phyloP scores from a whole-genome alignment of 2,888 invertebrate genomes.

The Miltochrista miniata region DNA sequence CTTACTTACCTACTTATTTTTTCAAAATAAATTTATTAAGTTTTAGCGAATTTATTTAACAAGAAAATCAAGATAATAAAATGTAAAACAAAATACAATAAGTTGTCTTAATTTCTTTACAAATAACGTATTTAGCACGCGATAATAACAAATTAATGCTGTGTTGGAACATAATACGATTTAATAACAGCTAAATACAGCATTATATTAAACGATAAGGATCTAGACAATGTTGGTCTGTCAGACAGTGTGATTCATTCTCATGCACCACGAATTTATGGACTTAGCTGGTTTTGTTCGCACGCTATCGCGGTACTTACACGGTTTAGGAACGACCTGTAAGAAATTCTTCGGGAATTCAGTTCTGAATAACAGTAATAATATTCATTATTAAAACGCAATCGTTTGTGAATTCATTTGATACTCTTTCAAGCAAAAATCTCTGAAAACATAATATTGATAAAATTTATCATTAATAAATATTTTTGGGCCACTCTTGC shows the following conservation, averaged over 20 bases:
- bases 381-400: no score
- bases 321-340: background rate
- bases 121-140: background rate
- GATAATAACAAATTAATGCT: background rate
- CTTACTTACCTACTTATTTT: no score
- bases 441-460: no score
- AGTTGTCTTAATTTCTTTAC: background rate
- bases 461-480: no score
- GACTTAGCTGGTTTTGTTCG: slow-evolving; percentile 3
- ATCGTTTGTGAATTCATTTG: background rate
- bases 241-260: slow-evolving; percentile 28
- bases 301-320: slow-evolving; percentile 13
- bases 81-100: background rate
- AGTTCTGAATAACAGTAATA: no score
- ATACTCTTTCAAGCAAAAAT: no score
- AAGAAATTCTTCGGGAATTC: background rate
- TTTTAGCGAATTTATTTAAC: no score
- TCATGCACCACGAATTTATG: slow-evolving; percentile 24
- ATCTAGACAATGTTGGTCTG: slow-evolving; percentile 26
- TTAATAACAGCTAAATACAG: slow-evolving; percentile 25
- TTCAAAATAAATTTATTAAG: no score
- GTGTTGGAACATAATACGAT: background rate
- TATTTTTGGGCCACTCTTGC: no score
- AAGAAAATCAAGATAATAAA: no score
- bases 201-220: slow-evolving; percentile 26